Percentiles rank a stretch among this genome's conserved stretches.
These are phyloP conservation scores for Peromyscus eremicus DNA, from an alignment of 2,797 vertebrate genomes.

Conservation along the genomic window DNA sequence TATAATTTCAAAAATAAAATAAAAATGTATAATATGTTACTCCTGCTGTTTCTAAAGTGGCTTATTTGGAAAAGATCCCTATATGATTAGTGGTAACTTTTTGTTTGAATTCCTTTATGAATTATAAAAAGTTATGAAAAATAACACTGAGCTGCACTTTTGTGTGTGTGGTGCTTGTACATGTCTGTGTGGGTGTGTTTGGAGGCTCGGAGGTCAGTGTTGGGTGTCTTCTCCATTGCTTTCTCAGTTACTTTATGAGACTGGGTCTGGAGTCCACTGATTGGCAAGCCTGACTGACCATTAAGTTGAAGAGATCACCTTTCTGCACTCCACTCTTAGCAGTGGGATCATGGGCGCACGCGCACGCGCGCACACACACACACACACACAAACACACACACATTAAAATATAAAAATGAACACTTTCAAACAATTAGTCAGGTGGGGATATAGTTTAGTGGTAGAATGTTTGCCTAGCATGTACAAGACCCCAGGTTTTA, in stretches of 20 bases:
- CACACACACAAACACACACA: not conserved
- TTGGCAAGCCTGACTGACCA: not conserved
- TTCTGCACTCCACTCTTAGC: too few relatives aligned
- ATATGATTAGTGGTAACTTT: conserved; percentile 10
- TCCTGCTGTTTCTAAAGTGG: conserved; percentile 46
- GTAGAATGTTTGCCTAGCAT: not conserved
- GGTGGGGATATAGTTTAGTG: not conserved
- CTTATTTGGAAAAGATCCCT: conserved; percentile 44
- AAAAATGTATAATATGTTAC: conserved; percentile 24
- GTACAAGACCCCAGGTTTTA: not conserved
- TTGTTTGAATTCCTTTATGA: conserved; percentile 57
- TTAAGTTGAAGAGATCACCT: not conserved
- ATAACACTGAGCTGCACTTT: conserved; percentile 42
- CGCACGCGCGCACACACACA: not conserved
- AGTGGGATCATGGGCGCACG: not conserved
- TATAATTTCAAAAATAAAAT: conserved; percentile 8
- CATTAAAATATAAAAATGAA: not conserved
- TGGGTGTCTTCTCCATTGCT: not conserved
- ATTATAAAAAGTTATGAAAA: conserved; percentile 56
- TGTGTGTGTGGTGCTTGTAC: not conserved
- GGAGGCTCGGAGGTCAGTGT: not conserved
- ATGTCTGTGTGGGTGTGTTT: not conserved
- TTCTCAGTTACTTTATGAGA: not conserved
- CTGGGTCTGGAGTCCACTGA: not conserved
- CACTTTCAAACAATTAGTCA: not conserved